These are phyloP conservation scores for Phalacrocorax brasilianus DNA, from an alignment of 2,113 vertebrate genomes.

Conservation along the genomic window DNA sequence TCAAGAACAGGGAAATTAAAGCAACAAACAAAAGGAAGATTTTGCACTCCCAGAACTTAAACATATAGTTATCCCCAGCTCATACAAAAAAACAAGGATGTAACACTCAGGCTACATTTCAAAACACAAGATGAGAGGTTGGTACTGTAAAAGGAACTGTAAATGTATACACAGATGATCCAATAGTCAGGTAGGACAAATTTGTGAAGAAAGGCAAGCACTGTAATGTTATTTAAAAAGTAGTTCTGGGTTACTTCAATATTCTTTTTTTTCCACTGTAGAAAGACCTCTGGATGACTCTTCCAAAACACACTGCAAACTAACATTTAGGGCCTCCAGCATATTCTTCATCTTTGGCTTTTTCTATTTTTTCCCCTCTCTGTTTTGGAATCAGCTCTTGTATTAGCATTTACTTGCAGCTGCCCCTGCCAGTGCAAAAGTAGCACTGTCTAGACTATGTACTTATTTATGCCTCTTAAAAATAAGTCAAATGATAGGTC, in stretches of 20 bases:
- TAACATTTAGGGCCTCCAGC: not conserved
- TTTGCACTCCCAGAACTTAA: not conserved
- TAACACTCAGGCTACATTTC: not conserved
- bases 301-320: not conserved
- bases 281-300: constrained; percentile 52
- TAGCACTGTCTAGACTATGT: not conserved
- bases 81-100: accelerated
- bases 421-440: constrained; percentile 21
- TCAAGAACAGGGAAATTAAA: not conserved
- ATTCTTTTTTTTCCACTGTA: not conserved
- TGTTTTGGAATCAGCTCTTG: not conserved
- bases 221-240: not conserved
- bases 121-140: not conserved
- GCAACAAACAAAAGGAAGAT: not conserved
- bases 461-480: not conserved
- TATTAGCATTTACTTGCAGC: not conserved
- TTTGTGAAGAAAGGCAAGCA: not conserved
- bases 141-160: not conserved
- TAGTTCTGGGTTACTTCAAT: not conserved
- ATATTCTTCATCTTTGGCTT: not conserved
- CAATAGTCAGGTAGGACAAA: not conserved
- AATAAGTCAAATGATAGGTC: not conserved
- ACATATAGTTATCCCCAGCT: not conserved
- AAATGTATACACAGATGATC: not conserved
- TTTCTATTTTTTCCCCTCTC: not conserved